Base-by-base conservation (phyloP, 2,888 invertebrate genomes). In the Galeruca laticollis region DNA sequence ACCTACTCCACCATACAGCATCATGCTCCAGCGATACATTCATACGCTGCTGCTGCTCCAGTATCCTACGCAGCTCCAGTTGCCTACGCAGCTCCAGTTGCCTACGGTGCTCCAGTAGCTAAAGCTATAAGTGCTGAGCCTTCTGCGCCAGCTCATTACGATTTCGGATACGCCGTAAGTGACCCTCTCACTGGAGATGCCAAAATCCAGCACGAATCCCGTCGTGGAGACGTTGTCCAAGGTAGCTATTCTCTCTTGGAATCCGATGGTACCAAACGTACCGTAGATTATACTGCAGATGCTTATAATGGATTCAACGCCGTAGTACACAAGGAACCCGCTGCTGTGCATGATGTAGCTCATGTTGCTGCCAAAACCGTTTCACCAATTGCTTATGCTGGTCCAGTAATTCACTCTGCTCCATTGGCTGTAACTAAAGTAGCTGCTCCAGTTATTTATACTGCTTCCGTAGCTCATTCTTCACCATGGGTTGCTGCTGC, bases 131-230 rank as follows among this genome's bases (percentile, higher is more conserved):
- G 71, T 21, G 77, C 78, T 35, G 75, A 79, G 66, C 72, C 76
- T 26, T 71, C 72, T 13, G 78, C 78, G 18, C 79, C 26, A 5
- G 26, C 26, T 26, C 26, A 26, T 26, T 26, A 26, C 6, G 26
- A 26, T 26, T 26, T 26, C 78, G 79, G 77, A 57, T 79, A 79
- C 72, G 69, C 73, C 57, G 79, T 79, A 21, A 77, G 68, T 68
- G 78, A 78, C 67, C 78, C 79, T 61, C 76, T 75, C 72, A 88
- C 88, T 63, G 88, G 77, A 86, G 88, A 88, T 85, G 86, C 87
- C 82, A 88, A 88, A 83, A 84, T 84, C 18, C 90, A 90, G 84
- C 89, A 89, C 76, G 90, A 90, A 85, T 88, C 89, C 74, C 89
- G 90, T 71, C 85, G 86, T 54, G 88, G 88, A 3, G 26, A 26